A percentile compares a stretch with the other conserved stretches of the same genome.
phyloP scores from a whole-genome alignment of 2,113 vertebrate species.

The Spea bombifrons region DNA sequence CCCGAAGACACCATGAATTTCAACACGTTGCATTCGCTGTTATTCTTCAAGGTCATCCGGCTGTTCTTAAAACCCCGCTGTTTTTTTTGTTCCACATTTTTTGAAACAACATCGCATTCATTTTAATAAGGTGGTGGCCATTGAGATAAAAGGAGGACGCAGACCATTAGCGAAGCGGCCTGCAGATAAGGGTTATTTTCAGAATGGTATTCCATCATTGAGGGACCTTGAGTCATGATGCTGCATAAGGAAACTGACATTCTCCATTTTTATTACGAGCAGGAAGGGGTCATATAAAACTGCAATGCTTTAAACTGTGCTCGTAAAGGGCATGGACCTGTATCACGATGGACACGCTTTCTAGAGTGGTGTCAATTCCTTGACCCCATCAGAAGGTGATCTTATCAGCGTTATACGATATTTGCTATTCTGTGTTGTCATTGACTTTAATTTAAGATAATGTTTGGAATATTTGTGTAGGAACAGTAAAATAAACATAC shows the following conservation, averaged over 20 bases:
- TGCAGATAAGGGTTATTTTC: neutral
- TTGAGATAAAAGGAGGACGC: neutral
- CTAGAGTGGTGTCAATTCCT: too few relatives aligned
- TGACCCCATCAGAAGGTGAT: too few relatives aligned
- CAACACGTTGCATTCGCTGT: neutral
- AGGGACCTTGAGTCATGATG: conserved; percentile 19
- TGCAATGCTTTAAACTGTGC: too few relatives aligned
- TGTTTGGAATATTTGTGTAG: too few relatives aligned
- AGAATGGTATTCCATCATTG: neutral
- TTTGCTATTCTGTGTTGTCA: too few relatives aligned
- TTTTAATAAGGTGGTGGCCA: conserved; percentile 22
- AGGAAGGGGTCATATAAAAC: neutral
- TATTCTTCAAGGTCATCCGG: neutral
- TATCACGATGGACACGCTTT: neutral
- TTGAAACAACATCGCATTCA: neutral
- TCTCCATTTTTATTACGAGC: neutral
- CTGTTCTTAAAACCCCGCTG: neutral
- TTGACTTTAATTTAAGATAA: too few relatives aligned
- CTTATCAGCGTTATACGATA: too few relatives aligned
- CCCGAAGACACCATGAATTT: neutral
- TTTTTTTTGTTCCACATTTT: neutral
- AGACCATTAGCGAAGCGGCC: conserved; percentile 16
- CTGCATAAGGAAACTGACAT: conserved; percentile 12
- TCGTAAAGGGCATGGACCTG: neutral
- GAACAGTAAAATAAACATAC: too few relatives aligned